Percentiles rank a stretch among this genome's conserved stretches.
These are phyloP conservation scores for Lates japonicus DNA, from an alignment of 2,797 vertebrate genomes.

Conservation along the genomic window DNA sequence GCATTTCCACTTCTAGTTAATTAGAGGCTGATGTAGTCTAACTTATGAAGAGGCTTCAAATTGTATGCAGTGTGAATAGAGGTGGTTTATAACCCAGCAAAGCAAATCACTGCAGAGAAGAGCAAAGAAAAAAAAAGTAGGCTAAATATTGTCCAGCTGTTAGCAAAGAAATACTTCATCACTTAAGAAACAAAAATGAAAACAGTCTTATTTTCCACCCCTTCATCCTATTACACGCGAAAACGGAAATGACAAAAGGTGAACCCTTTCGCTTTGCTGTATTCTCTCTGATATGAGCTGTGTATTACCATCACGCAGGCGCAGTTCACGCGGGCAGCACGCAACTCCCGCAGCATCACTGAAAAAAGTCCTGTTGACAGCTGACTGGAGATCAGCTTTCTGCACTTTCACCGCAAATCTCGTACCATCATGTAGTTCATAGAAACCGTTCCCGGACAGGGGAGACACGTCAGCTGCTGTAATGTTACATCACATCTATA, in stretches of 20 bases:
- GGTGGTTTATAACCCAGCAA: too few relatives aligned
- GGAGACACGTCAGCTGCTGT: not conserved
- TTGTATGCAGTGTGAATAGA: too few relatives aligned
- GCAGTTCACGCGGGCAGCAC: constrained; percentile 6
- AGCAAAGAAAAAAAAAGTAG: too few relatives aligned
- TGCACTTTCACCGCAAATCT: not conserved
- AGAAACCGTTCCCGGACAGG: constrained; percentile 13
- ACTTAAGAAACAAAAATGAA: not conserved
- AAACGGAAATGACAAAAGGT: constrained; percentile 1
- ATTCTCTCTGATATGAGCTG: not conserved
- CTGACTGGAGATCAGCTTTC: constrained; percentile 44
- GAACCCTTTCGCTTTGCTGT: not conserved
- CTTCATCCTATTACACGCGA: not conserved
- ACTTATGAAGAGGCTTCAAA: not conserved
- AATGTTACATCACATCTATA: constrained; percentile 48
- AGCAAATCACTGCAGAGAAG: too few relatives aligned
- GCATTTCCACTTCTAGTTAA: too few relatives aligned
- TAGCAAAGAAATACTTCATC: not conserved
- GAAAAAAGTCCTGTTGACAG: not conserved
- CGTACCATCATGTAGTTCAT: not conserved
- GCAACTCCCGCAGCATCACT: constrained; percentile 29
- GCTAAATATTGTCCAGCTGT: too few relatives aligned
- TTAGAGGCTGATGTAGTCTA: too few relatives aligned
- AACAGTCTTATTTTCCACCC: not conserved
- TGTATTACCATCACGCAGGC: constrained; percentile 20